Evolutionary conservation across 92 coral and sea anemone genomes (phyloP), one percentile per base, ranked within the genome.

Genomic region (Palythoa grandiflora): DNA sequence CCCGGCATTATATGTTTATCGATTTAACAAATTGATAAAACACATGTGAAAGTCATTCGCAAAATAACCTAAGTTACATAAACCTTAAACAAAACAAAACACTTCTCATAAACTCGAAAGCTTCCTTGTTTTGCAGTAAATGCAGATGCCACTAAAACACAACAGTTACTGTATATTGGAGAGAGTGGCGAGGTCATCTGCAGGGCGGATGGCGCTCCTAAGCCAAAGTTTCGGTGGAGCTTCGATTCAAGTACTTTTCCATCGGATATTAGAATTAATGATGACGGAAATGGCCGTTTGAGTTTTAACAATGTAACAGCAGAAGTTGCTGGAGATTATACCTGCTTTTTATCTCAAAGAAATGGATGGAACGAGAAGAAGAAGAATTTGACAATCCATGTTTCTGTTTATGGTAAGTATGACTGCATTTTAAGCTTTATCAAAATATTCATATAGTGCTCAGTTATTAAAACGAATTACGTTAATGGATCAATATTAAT

Each of bases 401-500:
- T 77, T 53, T 21, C 83, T 3, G 83, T 77, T 54, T 77, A 52
- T 54, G 57, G 83, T 53, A 77, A 77, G 65, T 51, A 51, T 5
- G 36, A 65, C 9, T 65, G 71, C 36, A 17, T 54, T 51, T 6
- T 51, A 0, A 51, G 11, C 6, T 51, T 51, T n/a, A n/a, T n/a
- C 55, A 51, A 51, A 51, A 51, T 28, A 28, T 28, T 28, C 28
- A 28, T 28, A 28, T 28, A 28, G 28, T 28, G 28, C 28, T 28
- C 28, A 28, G 28, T 28, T 28, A 28, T 28, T 28, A 28, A 28
- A 28, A 28, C 28, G 28, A 28, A 28, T 28, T 28, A 28, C 28
- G 28, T 28, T 28, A 28, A 28, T 28, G 28, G 28, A 28, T 28
- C 28, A 28, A 28, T 28, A 28, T 28, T 28, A 28, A 28, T 28